Conservation (phyloP, 2,888 invertebrate genomes). For the Steinernema carpocapsae region DNA sequence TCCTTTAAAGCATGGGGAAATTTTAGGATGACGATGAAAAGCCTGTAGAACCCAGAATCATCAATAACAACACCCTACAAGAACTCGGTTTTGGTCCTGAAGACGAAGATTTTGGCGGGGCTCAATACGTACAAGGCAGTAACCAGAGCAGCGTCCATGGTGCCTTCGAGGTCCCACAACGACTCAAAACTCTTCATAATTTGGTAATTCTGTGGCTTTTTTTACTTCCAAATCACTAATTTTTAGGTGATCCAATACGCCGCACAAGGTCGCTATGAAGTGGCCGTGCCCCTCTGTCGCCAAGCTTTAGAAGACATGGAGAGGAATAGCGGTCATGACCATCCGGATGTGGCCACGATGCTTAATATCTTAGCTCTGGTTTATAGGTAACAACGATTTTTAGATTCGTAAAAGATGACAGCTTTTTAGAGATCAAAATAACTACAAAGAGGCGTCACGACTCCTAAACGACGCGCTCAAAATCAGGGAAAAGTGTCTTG, state of each 20-base stretch:
- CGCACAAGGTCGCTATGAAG: slow-evolving; percentile 93
- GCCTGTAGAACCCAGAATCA: slow-evolving; percentile 13
- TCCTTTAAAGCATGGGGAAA: slow-evolving; percentile 2
- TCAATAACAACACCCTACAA: slow-evolving; percentile 59
- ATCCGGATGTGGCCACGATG: slow-evolving; percentile 99
- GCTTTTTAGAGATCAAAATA: slow-evolving; percentile 95
- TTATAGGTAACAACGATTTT: no score
- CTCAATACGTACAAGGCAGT: slow-evolving; percentile 59
- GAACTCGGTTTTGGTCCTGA: slow-evolving; percentile 69
- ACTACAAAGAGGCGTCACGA: slow-evolving; percentile 98
- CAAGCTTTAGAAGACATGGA: slow-evolving; percentile 96
- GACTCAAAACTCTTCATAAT: slow-evolving; percentile 95
- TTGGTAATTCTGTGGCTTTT: slow-evolving; percentile 76
- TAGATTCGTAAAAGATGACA: no score
- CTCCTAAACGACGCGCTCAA: slow-evolving; percentile 94
- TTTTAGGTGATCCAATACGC: slow-evolving; percentile 86
- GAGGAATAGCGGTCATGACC: slow-evolving; percentile 96
- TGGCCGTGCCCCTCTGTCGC: slow-evolving; percentile 98
- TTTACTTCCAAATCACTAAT: neutral
- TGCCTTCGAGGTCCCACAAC: slow-evolving; percentile 97
- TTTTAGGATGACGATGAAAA: neutral
- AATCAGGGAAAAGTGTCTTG: slow-evolving; percentile 96
- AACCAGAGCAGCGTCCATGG: slow-evolving; percentile 81
- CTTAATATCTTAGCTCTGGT: slow-evolving; percentile 96
- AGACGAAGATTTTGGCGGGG: slow-evolving; percentile 64